Conservation (phyloP, 2,113 vertebrate genomes). For the Platycercus adscitus region DNA sequence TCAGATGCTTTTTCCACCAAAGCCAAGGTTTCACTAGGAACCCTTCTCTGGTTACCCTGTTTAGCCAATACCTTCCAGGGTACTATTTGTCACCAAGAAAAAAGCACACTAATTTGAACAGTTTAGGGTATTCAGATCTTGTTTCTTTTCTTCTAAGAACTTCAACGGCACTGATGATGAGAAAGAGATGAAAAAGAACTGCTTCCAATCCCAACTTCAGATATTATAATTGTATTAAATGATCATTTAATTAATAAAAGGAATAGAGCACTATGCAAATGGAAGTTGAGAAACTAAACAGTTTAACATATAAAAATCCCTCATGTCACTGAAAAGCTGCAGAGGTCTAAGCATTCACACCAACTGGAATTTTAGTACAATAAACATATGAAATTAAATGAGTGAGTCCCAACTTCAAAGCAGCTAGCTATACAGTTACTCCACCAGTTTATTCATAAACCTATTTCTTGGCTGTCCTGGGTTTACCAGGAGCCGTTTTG, state of each 20-base stretch:
- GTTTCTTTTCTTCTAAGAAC: neutral
- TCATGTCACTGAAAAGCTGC: neutral
- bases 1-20: conserved; percentile 10
- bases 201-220: neutral
- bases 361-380: neutral
- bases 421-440: neutral
- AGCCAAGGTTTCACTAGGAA: conserved; percentile 46
- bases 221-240: neutral
- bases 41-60: conserved; percentile 45
- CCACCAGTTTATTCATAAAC: neutral
- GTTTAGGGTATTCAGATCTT: neutral
- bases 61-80: conserved; percentile 21
- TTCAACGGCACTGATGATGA: neutral
- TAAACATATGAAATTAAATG: conserved; percentile 19
- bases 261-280: neutral
- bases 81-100: neutral
- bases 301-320: neutral
- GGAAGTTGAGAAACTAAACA: conserved; percentile 24
- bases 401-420: conserved; percentile 5
- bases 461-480: no score
- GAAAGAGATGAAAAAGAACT: conserved; percentile 34
- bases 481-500: no score
- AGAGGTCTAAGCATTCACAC: neutral
- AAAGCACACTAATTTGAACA: conserved; percentile 4
- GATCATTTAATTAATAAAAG: neutral